phyloP scores from a whole-genome alignment of 2,888 invertebrate species.

The Agrotis puta region DNA sequence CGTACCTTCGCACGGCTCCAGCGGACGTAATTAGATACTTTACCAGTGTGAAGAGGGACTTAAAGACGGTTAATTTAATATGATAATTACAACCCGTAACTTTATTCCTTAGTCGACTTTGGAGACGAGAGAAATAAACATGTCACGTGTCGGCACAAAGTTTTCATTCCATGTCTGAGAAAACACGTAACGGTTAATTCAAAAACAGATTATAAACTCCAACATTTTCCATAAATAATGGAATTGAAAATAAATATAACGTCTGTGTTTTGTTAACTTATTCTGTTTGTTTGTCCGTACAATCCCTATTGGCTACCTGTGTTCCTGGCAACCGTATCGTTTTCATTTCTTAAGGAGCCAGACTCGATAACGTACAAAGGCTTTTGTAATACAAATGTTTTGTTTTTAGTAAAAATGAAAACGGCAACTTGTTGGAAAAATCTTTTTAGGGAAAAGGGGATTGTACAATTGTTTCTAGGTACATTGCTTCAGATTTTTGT shows the following conservation, averaged over 20 bases:
- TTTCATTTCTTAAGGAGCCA: slow-evolving; percentile 64
- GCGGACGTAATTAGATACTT: slow-evolving; percentile 53
- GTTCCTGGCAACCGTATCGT: slow-evolving; percentile 56
- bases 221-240: slow-evolving; percentile 32
- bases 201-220: slow-evolving; percentile 28
- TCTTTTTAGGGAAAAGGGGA: slow-evolving; percentile 44
- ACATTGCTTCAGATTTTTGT: slow-evolving; percentile 24
- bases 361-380: slow-evolving; percentile 59
- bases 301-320: slow-evolving; percentile 61
- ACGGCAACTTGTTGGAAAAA: slow-evolving; percentile 33
- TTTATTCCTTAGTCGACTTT: slow-evolving; percentile 42
- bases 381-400: slow-evolving; percentile 57
- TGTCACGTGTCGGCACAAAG: slow-evolving; percentile 18
- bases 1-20: slow-evolving; percentile 9
- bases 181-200: slow-evolving; percentile 29
- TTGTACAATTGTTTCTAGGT: neutral
- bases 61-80: slow-evolving; percentile 60
- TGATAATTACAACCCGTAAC: slow-evolving; percentile 55
- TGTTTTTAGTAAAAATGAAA: slow-evolving; percentile 52
- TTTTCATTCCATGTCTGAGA: slow-evolving; percentile 37
- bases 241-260: slow-evolving; percentile 27
- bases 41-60: slow-evolving; percentile 38
- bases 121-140: slow-evolving; percentile 49
- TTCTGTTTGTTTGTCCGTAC: slow-evolving; percentile 52
- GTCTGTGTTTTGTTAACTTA: slow-evolving; percentile 31